A percentile compares a stretch with the other conserved stretches of the same genome.
phyloP scores from a whole-genome alignment of 2,888 invertebrate species.

The Heterodera filipjevi region DNA sequence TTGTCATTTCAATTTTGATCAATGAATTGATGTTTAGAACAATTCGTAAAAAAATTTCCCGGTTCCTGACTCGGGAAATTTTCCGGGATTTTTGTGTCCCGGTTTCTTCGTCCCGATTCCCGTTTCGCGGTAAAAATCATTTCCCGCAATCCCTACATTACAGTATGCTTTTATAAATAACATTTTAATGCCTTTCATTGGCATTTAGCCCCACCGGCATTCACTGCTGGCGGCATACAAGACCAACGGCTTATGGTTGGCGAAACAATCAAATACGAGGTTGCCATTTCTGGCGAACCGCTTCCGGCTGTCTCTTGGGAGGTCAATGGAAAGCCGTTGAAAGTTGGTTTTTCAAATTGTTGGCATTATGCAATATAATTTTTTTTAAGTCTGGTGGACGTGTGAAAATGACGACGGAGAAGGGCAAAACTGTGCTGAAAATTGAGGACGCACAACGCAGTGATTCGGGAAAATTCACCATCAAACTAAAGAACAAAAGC shows the following conservation, averaged over 20 bases:
- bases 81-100: no score
- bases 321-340: conserved; percentile 70
- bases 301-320: conserved; percentile 89
- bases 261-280: conserved; percentile 88
- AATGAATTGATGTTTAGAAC: no score
- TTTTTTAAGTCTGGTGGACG: conserved; percentile 51
- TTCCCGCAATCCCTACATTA: no score
- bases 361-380: no score
- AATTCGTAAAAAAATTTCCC: no score
- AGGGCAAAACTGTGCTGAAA: conserved; percentile 67
- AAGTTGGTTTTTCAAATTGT: conserved; percentile 38
- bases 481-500: conserved; percentile 86
- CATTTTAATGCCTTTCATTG: no score
- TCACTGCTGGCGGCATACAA: conserved; percentile 84
- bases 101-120: no score
- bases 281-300: conserved; percentile 94
- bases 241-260: conserved; percentile 95
- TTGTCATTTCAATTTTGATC: no score
- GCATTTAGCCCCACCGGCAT: conserved; percentile 70
- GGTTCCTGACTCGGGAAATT: no score
- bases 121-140: no score
- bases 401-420: conserved; percentile 65
- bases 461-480: conserved; percentile 87
- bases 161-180: no score
- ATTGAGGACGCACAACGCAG: conserved; percentile 88